Conservation (phyloP, 2,888 invertebrate genomes). For the Agrochola macilenta region DNA sequence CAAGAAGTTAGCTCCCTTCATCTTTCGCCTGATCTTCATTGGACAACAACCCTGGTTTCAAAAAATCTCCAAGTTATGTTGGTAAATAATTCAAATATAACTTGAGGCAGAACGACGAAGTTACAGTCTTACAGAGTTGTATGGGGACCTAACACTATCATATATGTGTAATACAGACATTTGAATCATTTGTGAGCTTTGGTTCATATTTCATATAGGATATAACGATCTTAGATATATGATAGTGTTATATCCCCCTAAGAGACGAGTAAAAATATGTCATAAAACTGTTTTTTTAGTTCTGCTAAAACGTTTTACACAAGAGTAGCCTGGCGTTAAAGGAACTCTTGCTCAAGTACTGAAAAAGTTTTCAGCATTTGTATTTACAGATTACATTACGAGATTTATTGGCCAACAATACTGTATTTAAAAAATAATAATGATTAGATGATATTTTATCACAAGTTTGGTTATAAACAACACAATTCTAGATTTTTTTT, state of each 20-base stretch:
- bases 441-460: constrained; percentile 22
- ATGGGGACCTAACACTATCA: neutral
- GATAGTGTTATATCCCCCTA: neutral
- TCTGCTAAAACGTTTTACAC: constrained; percentile 15
- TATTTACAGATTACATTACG: constrained; percentile 28
- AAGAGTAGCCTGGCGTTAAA: constrained; percentile 32
- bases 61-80: constrained; percentile 19
- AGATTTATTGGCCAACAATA: constrained; percentile 45
- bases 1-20: neutral
- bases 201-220: neutral
- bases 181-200: neutral
- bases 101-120: neutral
- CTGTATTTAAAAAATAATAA: neutral
- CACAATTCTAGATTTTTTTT: constrained; percentile 46
- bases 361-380: constrained; percentile 27
- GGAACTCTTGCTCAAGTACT: constrained; percentile 23
- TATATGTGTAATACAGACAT: constrained; percentile 1
- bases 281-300: neutral
- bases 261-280: constrained; percentile 7
- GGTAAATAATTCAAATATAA: constrained; percentile 41
- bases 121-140: neutral
- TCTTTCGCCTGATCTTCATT: neutral
- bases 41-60: constrained; percentile 21
- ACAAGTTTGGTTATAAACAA: constrained; percentile 48
- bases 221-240: neutral